Percentiles rank a stretch among this genome's conserved stretches.
Conservation (phyloP, 2,797 vertebrate genomes). For the Sandelia bainsii region DNA sequence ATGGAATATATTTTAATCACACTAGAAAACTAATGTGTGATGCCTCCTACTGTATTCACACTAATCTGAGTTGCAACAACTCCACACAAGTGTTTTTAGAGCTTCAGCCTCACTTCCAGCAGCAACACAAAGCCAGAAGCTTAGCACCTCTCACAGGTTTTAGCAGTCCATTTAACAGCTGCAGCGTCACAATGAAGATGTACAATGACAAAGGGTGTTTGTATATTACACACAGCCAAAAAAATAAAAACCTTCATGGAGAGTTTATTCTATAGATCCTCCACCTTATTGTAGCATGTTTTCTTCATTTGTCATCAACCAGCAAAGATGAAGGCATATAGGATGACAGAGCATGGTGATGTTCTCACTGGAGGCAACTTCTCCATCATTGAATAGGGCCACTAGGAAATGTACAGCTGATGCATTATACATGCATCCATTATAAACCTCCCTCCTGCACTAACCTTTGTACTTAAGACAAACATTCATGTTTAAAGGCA, state of each 20-base stretch:
- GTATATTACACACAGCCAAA: neutral
- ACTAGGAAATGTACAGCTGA: constrained; percentile 59
- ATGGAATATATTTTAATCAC: neutral
- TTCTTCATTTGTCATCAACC: neutral
- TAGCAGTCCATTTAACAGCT: constrained; percentile 20
- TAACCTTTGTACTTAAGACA: constrained; percentile 54
- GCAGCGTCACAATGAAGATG: constrained; percentile 5
- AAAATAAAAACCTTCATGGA: neutral
- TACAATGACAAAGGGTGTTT: constrained; percentile 7
- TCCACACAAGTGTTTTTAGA: neutral
- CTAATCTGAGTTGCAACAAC: no score
- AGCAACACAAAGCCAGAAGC: constrained; percentile 40
- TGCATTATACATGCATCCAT: constrained; percentile 80
- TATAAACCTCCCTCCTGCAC: constrained; percentile 42
- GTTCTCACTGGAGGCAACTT: constrained; percentile 33
- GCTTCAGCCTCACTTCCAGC: constrained; percentile 32
- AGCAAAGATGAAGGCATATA: constrained; percentile 3
- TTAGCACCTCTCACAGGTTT: constrained; percentile 13
- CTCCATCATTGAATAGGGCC: constrained; percentile 35
- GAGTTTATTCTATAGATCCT: neutral
- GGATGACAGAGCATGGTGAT: neutral
- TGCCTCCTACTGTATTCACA: neutral
- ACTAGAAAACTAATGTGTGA: constrained; percentile 1
- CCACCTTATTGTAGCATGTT: neutral
- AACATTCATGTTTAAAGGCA: constrained; percentile 28